Conservation (phyloP, 2,113 vertebrate species). For the Regulus satrapa region DNA sequence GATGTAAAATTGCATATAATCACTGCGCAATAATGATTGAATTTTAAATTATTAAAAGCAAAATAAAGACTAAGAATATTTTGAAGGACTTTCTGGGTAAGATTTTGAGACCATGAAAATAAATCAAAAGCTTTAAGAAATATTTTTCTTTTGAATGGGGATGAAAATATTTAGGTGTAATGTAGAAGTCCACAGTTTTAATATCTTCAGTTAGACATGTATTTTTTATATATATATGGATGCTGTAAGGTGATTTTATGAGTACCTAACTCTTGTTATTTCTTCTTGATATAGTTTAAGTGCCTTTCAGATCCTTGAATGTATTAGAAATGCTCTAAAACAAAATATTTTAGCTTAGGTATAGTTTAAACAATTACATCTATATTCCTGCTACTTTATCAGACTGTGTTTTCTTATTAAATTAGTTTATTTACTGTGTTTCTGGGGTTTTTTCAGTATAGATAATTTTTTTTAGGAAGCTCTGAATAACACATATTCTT, state of each 20-base stretch:
- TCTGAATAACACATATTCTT: background rate
- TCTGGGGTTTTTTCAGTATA: background rate
- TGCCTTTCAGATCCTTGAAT: background rate
- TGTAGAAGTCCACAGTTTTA: background rate
- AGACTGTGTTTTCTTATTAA: background rate
- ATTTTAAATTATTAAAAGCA: constrained; percentile 79
- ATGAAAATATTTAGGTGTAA: background rate
- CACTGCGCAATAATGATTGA: constrained; percentile 74
- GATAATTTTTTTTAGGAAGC: background rate
- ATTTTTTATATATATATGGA: background rate
- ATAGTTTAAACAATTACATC: background rate
- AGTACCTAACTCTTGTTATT: background rate
- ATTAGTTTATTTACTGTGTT: background rate
- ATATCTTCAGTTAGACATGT: background rate
- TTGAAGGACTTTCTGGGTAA: constrained; percentile 41
- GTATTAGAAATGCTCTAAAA: background rate
- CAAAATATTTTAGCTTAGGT: background rate
- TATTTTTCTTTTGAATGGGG: background rate
- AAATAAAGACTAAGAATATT: constrained; percentile 65
- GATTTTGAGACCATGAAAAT: constrained; percentile 17
- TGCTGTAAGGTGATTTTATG: background rate
- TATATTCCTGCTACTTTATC: background rate
- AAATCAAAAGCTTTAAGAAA: constrained; percentile 45
- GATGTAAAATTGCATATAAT: constrained; percentile 91
- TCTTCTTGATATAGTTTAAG: background rate